A percentile compares a stretch with the other conserved stretches of the same genome.
phyloP scores from a whole-genome alignment of 2,797 vertebrate species.

The Podarcis lilfordi region DNA sequence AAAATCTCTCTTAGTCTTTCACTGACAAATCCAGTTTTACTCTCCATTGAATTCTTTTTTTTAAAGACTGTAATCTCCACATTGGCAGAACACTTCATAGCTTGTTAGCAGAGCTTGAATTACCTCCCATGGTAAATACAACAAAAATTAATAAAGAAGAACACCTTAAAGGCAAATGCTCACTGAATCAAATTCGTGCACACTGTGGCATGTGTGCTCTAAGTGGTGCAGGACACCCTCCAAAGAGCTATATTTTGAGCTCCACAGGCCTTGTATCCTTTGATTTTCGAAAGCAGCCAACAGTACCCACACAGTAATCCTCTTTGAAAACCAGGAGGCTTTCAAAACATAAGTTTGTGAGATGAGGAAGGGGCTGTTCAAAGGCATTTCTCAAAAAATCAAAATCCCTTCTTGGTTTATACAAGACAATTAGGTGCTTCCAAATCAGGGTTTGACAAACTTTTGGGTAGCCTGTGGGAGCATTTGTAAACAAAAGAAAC shows the following conservation, averaged over 20 bases:
- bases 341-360: neutral
- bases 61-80: constrained; percentile 72
- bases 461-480: too few relatives aligned
- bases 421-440: neutral
- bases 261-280: neutral
- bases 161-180: constrained; percentile 77
- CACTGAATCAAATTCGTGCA: constrained; percentile 45
- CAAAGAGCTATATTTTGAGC: neutral
- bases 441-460: neutral
- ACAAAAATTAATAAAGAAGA: constrained; percentile 67
- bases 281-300: neutral
- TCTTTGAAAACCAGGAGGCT: neutral
- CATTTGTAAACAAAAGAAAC: too few relatives aligned
- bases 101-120: constrained; percentile 73
- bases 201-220: constrained; percentile 47
- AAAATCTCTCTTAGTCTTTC: constrained; percentile 59
- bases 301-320: neutral
- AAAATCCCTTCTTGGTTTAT: neutral
- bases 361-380: neutral
- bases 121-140: constrained; percentile 78
- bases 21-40: constrained; percentile 74
- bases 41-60: constrained; percentile 56
- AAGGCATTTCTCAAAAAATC: neutral
- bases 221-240: constrained; percentile 48
- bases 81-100: constrained; percentile 77